Percentiles rank a stretch among this genome's conserved stretches.
phyloP scores from a whole-genome alignment of 2,888 invertebrate species.

The Aporophyla lueneburgensis region DNA sequence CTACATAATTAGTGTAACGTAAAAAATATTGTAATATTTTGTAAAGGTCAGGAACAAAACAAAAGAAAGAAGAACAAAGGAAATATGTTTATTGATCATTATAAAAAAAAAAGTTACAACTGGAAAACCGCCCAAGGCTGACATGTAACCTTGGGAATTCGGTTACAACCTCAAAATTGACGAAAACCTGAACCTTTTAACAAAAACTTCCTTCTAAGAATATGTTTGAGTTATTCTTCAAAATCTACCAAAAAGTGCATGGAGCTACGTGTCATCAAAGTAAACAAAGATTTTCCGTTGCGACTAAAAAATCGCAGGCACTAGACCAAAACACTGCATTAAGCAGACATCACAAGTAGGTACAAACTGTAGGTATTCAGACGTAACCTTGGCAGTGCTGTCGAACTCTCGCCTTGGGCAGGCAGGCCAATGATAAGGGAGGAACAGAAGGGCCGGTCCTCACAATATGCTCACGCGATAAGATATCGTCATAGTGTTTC shows the following conservation, averaged over 20 bases:
- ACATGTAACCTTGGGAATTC: not conserved
- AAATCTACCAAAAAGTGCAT: not conserved
- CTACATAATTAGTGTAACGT: not conserved
- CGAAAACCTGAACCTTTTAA: not conserved
- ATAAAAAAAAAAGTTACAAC: not conserved
- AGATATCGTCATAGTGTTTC: too few species aligned
- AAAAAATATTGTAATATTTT: not conserved
- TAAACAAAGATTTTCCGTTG: conserved; percentile 23
- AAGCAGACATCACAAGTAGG: conserved; percentile 56
- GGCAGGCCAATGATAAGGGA: not conserved
- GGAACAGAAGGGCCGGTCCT: conserved; percentile 31
- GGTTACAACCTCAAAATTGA: not conserved
- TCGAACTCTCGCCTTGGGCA: conserved; percentile 65
- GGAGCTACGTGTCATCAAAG: conserved; percentile 1
- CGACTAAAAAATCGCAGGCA: conserved; percentile 55
- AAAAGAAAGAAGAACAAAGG: conserved; percentile 9
- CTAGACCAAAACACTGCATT: conserved; percentile 62
- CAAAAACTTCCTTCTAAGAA: not conserved
- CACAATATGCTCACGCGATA: too few species aligned
- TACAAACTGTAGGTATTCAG: conserved; percentile 59
- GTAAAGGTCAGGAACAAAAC: not conserved
- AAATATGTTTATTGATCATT: conserved; percentile 8
- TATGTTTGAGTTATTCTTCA: not conserved
- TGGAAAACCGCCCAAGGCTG: not conserved
- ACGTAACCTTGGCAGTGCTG: conserved; percentile 66